phyloP scores from a whole-genome alignment of 1,140 invertebrate species.

The Anadara kagoshimensis region DNA sequence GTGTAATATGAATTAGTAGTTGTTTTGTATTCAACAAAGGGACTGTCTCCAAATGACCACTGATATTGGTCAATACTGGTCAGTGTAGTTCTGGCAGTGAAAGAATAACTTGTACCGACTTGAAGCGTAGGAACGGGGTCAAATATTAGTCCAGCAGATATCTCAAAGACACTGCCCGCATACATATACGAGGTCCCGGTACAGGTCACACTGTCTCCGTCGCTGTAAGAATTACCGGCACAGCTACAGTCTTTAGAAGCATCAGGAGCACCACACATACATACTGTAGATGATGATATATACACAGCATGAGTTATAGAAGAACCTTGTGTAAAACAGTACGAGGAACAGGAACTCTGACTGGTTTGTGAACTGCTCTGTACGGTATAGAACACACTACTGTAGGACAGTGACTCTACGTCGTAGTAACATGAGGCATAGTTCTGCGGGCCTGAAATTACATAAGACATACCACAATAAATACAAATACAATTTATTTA shows the following conservation, averaged over 20 bases:
- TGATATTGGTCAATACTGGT: conserved; percentile 17
- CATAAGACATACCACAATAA: too few species aligned
- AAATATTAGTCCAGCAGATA: conserved; percentile 21
- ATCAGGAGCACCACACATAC: conserved; percentile 20
- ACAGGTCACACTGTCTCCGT: conserved; percentile 10
- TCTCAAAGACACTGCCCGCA: conserved; percentile 7
- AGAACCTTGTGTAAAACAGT: too few species aligned
- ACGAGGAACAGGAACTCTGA: too few species aligned
- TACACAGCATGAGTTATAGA: too few species aligned
- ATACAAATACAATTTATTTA: too few species aligned
- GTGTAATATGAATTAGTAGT: neutral
- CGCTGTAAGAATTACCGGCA: conserved; percentile 1
- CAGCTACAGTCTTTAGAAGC: conserved; percentile 13
- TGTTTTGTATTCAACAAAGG: neutral
- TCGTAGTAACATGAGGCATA: too few species aligned
- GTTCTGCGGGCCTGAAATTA: too few species aligned
- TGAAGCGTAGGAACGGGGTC: conserved; percentile 6
- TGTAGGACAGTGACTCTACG: too few species aligned
- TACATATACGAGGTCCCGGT: conserved; percentile 6
- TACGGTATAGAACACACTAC: too few species aligned
- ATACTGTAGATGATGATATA: neutral
- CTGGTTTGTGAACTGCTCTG: too few species aligned
- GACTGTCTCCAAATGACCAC: conserved; percentile 28
- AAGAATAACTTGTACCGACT: conserved; percentile 18
- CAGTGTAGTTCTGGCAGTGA: conserved; percentile 18